Conservation (phyloP, 2,888 invertebrate species). For the Altica lythri region DNA sequence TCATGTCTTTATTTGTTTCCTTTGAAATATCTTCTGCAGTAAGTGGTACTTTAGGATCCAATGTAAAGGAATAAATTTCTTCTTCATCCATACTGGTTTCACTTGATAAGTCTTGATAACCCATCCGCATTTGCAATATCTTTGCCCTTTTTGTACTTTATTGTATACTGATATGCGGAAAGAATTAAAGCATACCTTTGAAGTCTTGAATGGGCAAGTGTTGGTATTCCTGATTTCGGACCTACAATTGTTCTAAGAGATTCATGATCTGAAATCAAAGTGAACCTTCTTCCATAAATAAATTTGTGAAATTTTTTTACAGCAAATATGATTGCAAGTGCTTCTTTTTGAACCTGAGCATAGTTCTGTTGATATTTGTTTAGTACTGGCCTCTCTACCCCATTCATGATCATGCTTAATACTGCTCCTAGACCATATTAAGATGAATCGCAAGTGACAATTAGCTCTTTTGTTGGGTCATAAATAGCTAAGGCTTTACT, state of each 20-base stretch:
- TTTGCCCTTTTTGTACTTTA: constrained; percentile 5
- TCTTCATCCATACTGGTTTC: background rate
- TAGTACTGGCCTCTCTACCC: too few species aligned
- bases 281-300: constrained; percentile 46
- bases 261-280: constrained; percentile 27
- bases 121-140: constrained; percentile 15
- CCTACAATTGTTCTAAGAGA: constrained; percentile 28
- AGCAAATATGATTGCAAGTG: constrained; percentile 48
- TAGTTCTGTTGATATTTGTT: constrained; percentile 50
- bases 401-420: too few species aligned
- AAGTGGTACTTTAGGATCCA: background rate
- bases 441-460: too few species aligned
- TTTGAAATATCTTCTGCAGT: constrained; percentile 1
- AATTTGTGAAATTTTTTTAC: constrained; percentile 50
- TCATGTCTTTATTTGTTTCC: constrained; percentile 10
- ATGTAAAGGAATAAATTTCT: constrained; percentile 11
- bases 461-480: too few species aligned
- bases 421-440: too few species aligned
- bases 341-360: constrained; percentile 46
- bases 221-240: constrained; percentile 20
- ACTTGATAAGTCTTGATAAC: constrained; percentile 10
- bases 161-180: constrained; percentile 23
- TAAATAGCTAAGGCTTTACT: too few species aligned
- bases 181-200: constrained; percentile 23
- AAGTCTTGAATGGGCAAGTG: constrained; percentile 24